Base-by-base conservation (phyloP, 2,113 vertebrate genomes). In the Tapirus terrestris region DNA sequence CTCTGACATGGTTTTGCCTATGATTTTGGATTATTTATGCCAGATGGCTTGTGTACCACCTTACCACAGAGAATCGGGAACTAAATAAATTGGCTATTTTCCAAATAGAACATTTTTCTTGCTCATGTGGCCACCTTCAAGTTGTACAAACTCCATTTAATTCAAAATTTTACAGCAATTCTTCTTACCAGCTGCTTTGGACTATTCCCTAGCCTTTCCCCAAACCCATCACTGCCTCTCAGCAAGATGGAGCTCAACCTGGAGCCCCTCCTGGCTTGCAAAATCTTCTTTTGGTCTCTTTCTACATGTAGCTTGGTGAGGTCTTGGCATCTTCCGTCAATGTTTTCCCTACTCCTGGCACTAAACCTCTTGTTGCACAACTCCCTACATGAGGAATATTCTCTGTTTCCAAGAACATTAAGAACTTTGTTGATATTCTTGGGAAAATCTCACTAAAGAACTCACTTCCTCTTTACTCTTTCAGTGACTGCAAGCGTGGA, bases 401-500 rank as follows among this genome's bases (percentile, higher is more conserved):
- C 48, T 93, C 61, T 51, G 43, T 86, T 87, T 93, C 89, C 82
- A 97, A 96, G 92, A 73, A 89, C 85, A 95, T 73, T 77, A 89
- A 96, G 96, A 96, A 94, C 87, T 91, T 96, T 95, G 70, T 75
- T 89, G 82, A 82, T 89, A 76, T 68, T 94, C 79, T 90, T 96
- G 43, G 88, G 58, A 95, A 93, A 63, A 39, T 63, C 36, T 93
- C 79, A 83, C 65, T 56, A 63, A 92, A 72, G 77, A 97, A 96
- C 33, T 61, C 77, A 94, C n/a, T 96, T 93, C 89, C 81, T 94
- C 36, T 77, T 91, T 79, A 53, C 91, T 63, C 63, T 29, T 56
- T 83, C 45, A 73, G 83, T 82, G 58, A 83, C 17, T 93, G 0
- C 53, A 85, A 97, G 58, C 48, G 48, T 85, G 29, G 87, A 81